phyloP scores from a whole-genome alignment of 1,140 invertebrate genomes.

The Armadillidium nasatum region DNA sequence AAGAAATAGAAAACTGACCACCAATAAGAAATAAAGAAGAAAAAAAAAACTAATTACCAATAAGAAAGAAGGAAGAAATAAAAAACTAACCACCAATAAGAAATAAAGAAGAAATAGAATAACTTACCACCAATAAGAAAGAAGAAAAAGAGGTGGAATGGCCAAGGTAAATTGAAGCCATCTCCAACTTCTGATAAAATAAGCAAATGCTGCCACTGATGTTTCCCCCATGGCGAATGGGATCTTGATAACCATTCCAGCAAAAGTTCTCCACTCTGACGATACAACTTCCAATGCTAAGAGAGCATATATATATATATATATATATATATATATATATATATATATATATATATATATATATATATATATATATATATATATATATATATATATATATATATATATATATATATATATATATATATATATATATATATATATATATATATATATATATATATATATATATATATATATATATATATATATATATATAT shows the following conservation, averaged over 20 bases:
- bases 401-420: constrained; percentile 2
- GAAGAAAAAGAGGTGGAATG: neutral
- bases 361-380: neutral
- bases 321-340: neutral
- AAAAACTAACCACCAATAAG: too few relatives aligned
- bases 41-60: too few relatives aligned
- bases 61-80: too few relatives aligned
- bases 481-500: too few relatives aligned
- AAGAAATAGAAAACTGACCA: too few relatives aligned
- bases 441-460: too few relatives aligned
- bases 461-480: too few relatives aligned
- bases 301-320: neutral
- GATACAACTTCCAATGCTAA: neutral
- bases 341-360: too few relatives aligned
- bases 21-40: too few relatives aligned
- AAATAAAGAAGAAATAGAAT: too few relatives aligned
- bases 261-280: neutral
- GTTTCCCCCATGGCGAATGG: constrained; percentile 12
- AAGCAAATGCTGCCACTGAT: neutral
- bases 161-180: neutral
- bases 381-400: constrained; percentile 1
- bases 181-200: neutral
- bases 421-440: too few relatives aligned
- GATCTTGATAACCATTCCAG: constrained; percentile 8
- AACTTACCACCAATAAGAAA: constrained; percentile 17